These are phyloP conservation scores for Cichladusa arquata DNA, from an alignment of 2,113 vertebrate species.

Conservation along the genomic window DNA sequence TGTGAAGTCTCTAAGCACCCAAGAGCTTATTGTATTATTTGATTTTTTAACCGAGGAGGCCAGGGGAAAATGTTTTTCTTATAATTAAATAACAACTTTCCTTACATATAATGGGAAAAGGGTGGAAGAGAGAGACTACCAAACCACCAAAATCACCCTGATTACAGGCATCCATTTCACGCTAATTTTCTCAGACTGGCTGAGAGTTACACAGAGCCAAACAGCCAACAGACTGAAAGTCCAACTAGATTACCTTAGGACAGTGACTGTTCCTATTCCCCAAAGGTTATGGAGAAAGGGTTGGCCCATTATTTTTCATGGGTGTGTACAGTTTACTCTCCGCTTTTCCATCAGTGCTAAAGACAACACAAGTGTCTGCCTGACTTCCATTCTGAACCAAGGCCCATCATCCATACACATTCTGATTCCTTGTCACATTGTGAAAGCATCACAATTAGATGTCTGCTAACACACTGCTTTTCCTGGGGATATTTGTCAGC, in stretches of 20 bases:
- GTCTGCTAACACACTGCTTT: not conserved
- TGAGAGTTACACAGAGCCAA: not conserved
- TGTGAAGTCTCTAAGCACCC: not conserved
- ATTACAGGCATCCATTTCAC: not conserved
- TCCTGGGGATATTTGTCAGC: not conserved
- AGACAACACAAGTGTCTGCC: not conserved
- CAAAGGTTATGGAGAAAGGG: not conserved
- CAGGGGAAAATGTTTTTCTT: not conserved
- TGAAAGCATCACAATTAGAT: constrained; percentile 19
- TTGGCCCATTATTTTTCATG: not conserved
- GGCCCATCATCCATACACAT: not conserved
- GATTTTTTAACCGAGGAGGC: not conserved
- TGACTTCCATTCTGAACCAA: not conserved
- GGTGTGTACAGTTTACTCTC: not conserved
- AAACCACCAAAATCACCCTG: not conserved
- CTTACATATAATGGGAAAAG: not conserved
- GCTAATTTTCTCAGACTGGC: not conserved
- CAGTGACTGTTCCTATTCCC: not conserved
- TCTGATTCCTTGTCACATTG: constrained; percentile 24
- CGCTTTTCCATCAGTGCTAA: not conserved
- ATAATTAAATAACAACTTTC: not conserved
- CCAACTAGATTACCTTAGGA: not conserved
- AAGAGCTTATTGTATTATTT: not conserved
- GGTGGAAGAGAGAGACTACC: not conserved
- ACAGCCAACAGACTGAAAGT: not conserved